phyloP scores from a whole-genome alignment of 64 coral and sea anemone genomes.

The Pocillopora damicornis region DNA sequence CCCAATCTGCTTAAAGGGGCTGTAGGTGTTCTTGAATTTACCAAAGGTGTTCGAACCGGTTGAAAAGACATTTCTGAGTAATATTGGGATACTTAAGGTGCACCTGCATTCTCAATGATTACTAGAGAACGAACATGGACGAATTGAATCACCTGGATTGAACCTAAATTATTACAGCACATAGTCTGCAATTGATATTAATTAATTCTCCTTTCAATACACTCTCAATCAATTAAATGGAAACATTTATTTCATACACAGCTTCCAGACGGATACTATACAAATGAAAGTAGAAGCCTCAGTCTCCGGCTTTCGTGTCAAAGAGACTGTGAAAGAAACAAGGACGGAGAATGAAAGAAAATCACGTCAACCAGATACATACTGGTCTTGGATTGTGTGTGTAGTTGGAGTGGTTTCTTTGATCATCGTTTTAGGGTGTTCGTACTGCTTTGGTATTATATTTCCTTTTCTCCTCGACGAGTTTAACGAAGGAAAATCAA shows the following conservation, averaged over 20 bases:
- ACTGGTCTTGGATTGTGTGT: constrained; percentile 49
- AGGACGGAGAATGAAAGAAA: neutral
- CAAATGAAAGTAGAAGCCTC: neutral
- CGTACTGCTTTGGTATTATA: constrained; percentile 48
- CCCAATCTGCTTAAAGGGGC: no score
- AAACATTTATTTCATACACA: neutral
- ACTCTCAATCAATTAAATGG: no score
- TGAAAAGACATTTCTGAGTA: no score
- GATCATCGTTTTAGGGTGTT: constrained; percentile 22
- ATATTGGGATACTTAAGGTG: no score
- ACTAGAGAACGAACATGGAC: no score
- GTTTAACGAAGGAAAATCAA: constrained; percentile 55
- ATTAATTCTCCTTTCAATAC: no score
- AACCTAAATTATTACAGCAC: no score
- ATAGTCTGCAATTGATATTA: no score
- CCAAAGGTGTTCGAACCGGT: no score
- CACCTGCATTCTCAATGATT: no score
- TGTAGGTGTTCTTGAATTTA: no score
- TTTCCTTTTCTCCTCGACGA: constrained; percentile 41
- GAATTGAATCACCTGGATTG: no score
- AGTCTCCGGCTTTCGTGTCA: neutral
- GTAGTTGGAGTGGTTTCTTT: constrained; percentile 22
- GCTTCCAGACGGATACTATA: neutral
- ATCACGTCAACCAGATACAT: constrained; percentile 23
- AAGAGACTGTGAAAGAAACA: neutral